Evolutionary conservation across 1,140 invertebrate genomes (phyloP), one percentile per base, ranked within the genome.

Genomic region (Bombus pascuorum): DNA sequence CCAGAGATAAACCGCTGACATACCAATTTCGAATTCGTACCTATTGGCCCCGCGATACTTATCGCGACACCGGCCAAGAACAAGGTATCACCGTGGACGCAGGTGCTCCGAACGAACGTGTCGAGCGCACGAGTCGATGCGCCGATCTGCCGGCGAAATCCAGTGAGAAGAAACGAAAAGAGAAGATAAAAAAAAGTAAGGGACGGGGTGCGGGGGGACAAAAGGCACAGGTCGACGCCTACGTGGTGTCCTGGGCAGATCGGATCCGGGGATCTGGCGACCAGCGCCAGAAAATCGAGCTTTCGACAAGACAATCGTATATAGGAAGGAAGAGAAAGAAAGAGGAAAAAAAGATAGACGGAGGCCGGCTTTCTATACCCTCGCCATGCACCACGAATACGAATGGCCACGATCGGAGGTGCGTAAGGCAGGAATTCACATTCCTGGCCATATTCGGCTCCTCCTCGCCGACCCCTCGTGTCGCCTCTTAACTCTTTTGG

Each of bases 391-490:
- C 77, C 80, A 88, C 92, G 91, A 91, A 93, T 93, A 92, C 90
- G 90, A 91, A 89, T 91, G 89, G 32, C 74, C 75, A 66, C 47
- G 75, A 34, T 28, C 42, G 83, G 73, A 89, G 82, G 85, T 90
- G 92, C 91, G 92, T 90, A 91, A 83, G 89, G 86, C 87, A 91
- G 86, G 91, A 94, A 94, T 94, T 92, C 91, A 89, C 93, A 94
- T 94, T 94, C 93, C 92, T 94, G 83, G 86, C 93, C 93, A 93
- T 94, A 93, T 94, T 94, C 86, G 93, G 93, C 84, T 87, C 90
- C 85, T 89, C 28, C 47, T 47, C 91, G 91, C 89, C 90, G 91
- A 91, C 79, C 88, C 87, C 86, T 89, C 86, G 91, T 86, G 84
- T 91, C 91, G 88, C 83, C 88, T 92, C 87, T 87, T 90, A 92